phyloP scores from a whole-genome alignment of 2,888 invertebrate genomes.

The Tricholauxania praeusta region DNA sequence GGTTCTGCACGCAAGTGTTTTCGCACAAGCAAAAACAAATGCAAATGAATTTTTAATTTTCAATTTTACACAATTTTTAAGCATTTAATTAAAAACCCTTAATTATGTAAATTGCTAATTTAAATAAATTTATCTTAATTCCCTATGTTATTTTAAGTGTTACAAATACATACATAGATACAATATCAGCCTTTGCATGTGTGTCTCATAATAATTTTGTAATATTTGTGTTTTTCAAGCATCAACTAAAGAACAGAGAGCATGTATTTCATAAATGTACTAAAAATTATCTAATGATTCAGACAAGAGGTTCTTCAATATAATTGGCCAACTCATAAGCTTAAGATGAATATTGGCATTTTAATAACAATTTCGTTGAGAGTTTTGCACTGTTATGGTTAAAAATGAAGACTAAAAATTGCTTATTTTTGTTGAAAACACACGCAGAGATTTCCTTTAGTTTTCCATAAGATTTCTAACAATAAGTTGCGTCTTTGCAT shows the following conservation, averaged over 20 bases:
- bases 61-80: conserved; percentile 10
- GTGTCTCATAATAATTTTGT: conserved; percentile 36
- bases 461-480: conserved; percentile 14
- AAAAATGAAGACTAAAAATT: conserved; percentile 44
- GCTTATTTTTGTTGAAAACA: conserved; percentile 55
- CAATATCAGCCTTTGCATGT: conserved; percentile 52
- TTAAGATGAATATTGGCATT: background rate
- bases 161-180: conserved; percentile 18
- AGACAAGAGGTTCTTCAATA: background rate
- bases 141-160: background rate
- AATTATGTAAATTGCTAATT: background rate
- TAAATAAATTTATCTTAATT: conserved; percentile 16
- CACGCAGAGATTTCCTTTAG: conserved; percentile 51
- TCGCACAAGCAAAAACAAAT: background rate
- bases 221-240: background rate
- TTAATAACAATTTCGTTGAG: conserved; percentile 29
- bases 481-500: background rate
- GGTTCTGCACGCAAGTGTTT: background rate
- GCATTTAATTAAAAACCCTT: background rate
- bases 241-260: background rate
- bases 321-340: conserved; percentile 1
- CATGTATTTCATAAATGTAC: background rate
- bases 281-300: too few species aligned
- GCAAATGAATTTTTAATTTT: conserved; percentile 1
- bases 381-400: conserved; percentile 21